Evolutionary conservation across 23 tunicate species (phyloP), one percentile per base, ranked within the genome.

Genomic region (Phallusia fumigata): DNA sequence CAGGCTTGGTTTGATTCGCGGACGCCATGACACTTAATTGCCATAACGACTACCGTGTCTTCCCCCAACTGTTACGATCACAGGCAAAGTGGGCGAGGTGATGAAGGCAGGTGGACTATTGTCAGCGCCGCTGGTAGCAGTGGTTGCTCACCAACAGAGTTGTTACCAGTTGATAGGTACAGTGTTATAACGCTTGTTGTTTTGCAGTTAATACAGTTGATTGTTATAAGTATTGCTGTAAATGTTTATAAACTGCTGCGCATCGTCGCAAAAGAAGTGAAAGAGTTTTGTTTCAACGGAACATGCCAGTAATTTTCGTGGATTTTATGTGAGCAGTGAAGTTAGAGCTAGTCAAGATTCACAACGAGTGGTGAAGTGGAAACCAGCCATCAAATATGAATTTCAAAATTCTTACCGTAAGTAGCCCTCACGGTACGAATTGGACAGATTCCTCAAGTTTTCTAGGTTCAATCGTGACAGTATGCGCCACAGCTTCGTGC

Each of bases 331-430:
- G 13, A 58, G 26, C 69, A 58, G 69, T 24, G 3, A 16, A 58
- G 13, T 21, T 58, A 11, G 26, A 22, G 69, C 11, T 22, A 58
- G 8, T 58, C 69, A 21, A 22, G 28, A 58, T 58, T 58, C 69
- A 58, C 28, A 21, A 22, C 69, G 28, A 58, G 69, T 21, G 28
- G 28, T 58, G 10, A 40, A 40, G 47, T 40, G 47, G 32, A 65
- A 30, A 26, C 8, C 33, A 74, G 35, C 34, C 34, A 77, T 8
- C 53, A 18, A 19, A 36, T 30, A 80, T 80, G 83, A 80, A 80
- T 80, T 80, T 80, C 58, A 80, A 80, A 80, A 80, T 80, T 30
- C 40, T 80, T 12, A 80, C 83, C 36, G 83, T 80, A 80, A 80
- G 83, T 77, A 35, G 19, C 26, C 64, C 64, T 64, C 35, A 35